Base-by-base conservation (phyloP, 2,797 vertebrate genomes). In the Schizopygopsis malacanthus region DNA sequence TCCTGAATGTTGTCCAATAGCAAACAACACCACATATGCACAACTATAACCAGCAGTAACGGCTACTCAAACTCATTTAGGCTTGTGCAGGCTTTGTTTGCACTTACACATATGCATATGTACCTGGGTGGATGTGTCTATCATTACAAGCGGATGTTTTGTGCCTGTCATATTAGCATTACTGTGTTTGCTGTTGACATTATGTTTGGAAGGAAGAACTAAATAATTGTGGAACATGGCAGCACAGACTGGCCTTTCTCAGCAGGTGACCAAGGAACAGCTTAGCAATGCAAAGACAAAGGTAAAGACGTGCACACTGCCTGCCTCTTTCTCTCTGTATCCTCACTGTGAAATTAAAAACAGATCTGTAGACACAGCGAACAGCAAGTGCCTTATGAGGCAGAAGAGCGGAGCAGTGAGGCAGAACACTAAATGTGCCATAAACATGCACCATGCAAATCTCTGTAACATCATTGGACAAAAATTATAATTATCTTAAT, bases 261-360 rank as follows among this genome's bases (percentile, higher is more conserved):
- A 85, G 83, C 52, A 13, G 81, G 76, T 83, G 83, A 86, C 83
- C 85, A 78, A 33, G 13, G 82, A 83, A 77, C 56, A 69, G 70
- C 65, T 61, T 59, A 43, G n/a, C 50, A 79, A 79, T 25, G 65
- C 71, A 79, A 85, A 56, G 70, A 63, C 71, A 71, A 67, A 75
- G 61, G 15, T 59, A 79, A 83, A 82, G 41, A 69, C 4, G 2
- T 4, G 39, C 56, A 39, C 77, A 78, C 75, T 18, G 7, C 61
- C 54, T 33, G 25, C 13, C 18, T 83, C 13, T 33, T 76, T 69
- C 50, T 70, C 83, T 70, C 25, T 15, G 59, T 41, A 52, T 41
- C 20, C 25, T 77, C 72, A 72, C 22, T 56, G 77, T 69, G 76
- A 80, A 65, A 84, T 75, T 28, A 75, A 80, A 82, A 75, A 22